phyloP scores from a whole-genome alignment of 1,140 invertebrate genomes.

The Triops cancriformis region DNA sequence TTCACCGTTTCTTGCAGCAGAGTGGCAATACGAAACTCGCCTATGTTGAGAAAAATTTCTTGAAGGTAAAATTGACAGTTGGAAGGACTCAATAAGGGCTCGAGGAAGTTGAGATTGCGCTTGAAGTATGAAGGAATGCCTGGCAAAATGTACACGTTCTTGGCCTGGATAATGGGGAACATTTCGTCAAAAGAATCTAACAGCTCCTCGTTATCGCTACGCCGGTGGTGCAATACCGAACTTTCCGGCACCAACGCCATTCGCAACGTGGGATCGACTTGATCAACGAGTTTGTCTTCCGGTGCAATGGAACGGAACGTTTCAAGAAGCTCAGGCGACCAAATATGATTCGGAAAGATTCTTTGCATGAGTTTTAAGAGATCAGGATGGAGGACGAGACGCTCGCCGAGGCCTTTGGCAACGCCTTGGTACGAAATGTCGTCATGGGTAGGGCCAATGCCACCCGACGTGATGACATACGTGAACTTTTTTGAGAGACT shows the following conservation, averaged over 20 bases:
- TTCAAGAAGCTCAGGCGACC: slow-evolving; percentile 33
- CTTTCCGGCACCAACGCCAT: slow-evolving; percentile 45
- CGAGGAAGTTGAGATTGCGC: slow-evolving; percentile 45
- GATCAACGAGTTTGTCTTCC: slow-evolving; percentile 17
- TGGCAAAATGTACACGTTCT: slow-evolving; percentile 70
- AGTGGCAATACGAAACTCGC: slow-evolving; percentile 50
- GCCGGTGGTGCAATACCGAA: slow-evolving; percentile 32
- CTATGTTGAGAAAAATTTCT: slow-evolving; percentile 45
- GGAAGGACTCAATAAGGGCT: slow-evolving; percentile 35
- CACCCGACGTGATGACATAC: slow-evolving; percentile 67
- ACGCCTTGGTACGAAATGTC: slow-evolving; percentile 73
- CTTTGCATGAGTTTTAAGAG: slow-evolving; percentile 46
- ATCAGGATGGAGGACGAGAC: slow-evolving; percentile 48
- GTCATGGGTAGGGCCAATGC: slow-evolving; percentile 77
- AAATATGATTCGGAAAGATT: neutral
- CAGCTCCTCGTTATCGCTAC: neutral
- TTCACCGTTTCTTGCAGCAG: slow-evolving; percentile 46
- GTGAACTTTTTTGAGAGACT: slow-evolving; percentile 51
- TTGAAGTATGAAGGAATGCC: slow-evolving; percentile 61
- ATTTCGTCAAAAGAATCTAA: slow-evolving; percentile 24
- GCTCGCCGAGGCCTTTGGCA: slow-evolving; percentile 58
- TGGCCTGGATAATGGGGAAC: slow-evolving; percentile 57
- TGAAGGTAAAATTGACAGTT: slow-evolving; percentile 38
- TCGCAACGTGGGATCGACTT: slow-evolving; percentile 39
- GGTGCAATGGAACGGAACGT: neutral